Evolutionary conservation across 2,113 vertebrate genomes (phyloP).

Genomic region (Machaerirhynchus nigripectus): DNA sequence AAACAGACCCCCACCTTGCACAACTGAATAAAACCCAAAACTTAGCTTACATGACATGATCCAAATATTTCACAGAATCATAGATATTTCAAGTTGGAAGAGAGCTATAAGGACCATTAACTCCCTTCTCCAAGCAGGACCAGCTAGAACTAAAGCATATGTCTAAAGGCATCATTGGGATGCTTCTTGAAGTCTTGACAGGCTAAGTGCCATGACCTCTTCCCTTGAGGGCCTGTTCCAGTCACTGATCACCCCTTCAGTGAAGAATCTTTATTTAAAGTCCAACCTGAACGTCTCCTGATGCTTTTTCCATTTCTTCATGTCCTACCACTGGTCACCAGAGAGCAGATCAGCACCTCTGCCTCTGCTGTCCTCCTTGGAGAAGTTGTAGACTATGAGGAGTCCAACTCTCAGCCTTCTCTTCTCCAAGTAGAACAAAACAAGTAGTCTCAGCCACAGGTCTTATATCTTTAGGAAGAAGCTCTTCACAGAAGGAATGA

Average conservation of each 20-base stretch:
- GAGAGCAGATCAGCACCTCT: not conserved
- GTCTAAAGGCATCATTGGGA: not conserved
- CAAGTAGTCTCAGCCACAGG: not conserved
- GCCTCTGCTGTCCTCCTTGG: not conserved
- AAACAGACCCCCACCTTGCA: not conserved
- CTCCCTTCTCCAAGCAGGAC: not conserved
- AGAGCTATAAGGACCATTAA: not conserved
- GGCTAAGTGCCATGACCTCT: not conserved
- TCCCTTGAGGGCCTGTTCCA: not conserved
- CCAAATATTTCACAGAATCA: not conserved
- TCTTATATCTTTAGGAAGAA: not conserved
- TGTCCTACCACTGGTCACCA: not conserved
- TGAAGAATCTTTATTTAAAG: not conserved
- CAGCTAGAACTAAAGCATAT: not conserved
- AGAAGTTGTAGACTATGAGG: rapidly evolving
- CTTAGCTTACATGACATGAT: not conserved
- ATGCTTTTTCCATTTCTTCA: not conserved
- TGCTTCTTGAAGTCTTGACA: not conserved
- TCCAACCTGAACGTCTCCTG: not conserved
- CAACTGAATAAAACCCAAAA: not conserved
- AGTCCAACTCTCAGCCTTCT: not conserved
- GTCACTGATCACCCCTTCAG: not conserved
- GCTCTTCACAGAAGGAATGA: too few relatives aligned
- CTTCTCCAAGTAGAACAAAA: not conserved
- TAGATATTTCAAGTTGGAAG: not conserved